Conservation (phyloP, 2,888 invertebrate species). For the Spisula solida region DNA sequence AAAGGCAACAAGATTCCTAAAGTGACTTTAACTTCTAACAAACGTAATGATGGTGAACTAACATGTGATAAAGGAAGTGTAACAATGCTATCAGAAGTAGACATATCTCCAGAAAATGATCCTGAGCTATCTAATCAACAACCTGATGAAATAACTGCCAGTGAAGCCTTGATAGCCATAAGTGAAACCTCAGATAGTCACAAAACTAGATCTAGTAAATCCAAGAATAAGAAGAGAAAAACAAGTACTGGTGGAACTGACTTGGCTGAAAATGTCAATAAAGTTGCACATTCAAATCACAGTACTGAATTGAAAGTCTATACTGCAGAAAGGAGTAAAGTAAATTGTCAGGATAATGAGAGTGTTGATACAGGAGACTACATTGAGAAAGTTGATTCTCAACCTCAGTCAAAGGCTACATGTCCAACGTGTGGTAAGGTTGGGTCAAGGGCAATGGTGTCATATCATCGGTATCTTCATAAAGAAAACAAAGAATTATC, state of each 20-base stretch:
- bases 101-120: not conserved
- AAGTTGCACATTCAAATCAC: not conserved
- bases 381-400: not conserved
- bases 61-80: not conserved
- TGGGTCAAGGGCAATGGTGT: slow-evolving; percentile 51
- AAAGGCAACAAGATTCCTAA: not conserved
- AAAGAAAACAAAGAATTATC: slow-evolving; percentile 48
- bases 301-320: not conserved
- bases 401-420: not conserved
- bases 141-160: slow-evolving; percentile 60
- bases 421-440: slow-evolving; percentile 58
- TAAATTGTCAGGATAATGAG: not conserved
- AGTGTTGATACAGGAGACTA: not conserved
- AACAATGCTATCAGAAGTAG: not conserved
- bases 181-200: slow-evolving; percentile 40
- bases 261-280: not conserved
- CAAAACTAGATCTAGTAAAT: not conserved
- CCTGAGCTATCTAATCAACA: slow-evolving; percentile 20
- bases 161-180: slow-evolving; percentile 59
- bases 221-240: not conserved
- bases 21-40: not conserved
- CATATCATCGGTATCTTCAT: slow-evolving; percentile 61
- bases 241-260: not conserved
- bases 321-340: not conserved
- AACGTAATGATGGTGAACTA: not conserved